These are phyloP conservation scores for Anoura caudifer DNA, from an alignment of 2,113 vertebrate species.

Conservation along the genomic window DNA sequence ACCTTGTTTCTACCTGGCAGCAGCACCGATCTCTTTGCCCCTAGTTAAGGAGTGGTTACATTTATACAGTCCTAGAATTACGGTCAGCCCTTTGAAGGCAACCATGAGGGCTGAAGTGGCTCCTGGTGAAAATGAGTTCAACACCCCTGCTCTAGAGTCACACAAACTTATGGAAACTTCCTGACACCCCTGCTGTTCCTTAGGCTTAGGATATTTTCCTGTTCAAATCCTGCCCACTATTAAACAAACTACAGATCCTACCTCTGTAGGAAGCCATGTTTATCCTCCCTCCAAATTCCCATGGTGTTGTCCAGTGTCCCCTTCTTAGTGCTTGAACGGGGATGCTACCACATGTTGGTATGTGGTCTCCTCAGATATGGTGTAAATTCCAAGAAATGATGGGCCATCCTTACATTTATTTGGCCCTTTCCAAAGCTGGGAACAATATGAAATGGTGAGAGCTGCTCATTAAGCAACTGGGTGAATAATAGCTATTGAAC, in stretches of 20 bases:
- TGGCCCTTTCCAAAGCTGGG: neutral
- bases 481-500: neutral
- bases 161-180: neutral
- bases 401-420: neutral
- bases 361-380: neutral
- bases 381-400: neutral
- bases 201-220: neutral
- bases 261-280: neutral
- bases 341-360: neutral
- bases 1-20: no score
- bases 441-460: neutral
- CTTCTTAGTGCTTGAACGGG: neutral
- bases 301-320: neutral
- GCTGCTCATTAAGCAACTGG: neutral
- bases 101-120: no score
- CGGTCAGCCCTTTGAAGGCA: no score
- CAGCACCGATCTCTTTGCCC: no score
- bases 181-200: neutral
- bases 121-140: no score
- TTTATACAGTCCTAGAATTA: no score
- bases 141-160: neutral
- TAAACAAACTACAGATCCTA: neutral
- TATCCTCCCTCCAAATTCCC: neutral
- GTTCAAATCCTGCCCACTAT: neutral
- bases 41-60: no score